Base-by-base conservation (phyloP, 1,140 invertebrate species). In the Lepidurus packardi region DNA sequence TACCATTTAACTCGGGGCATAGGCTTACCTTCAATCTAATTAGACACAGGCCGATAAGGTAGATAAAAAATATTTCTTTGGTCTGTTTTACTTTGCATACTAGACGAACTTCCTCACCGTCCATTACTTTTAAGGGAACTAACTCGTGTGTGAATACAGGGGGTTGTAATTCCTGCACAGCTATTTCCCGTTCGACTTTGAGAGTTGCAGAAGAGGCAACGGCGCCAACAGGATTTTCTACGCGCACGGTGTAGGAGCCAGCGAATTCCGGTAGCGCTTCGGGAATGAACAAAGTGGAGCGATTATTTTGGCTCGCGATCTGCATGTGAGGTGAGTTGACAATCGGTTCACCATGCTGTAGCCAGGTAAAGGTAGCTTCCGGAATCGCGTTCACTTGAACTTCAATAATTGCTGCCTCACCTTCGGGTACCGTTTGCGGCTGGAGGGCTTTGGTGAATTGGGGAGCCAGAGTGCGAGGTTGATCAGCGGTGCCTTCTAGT, bases 291-390 rank as follows among this genome's bases (percentile, higher is more conserved):
- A 98, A 86, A 74, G 92, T 90, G 13, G 94, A 95, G 81, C 89
- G 88, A 82, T 97, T 97, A 44, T 91, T 90, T 83, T 89, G 88
- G 47, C 89, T 90, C 1, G 90, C 89, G 65, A 95, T 90, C 81
- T 90, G 89, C 73, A 92, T 86, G 79, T 91, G 89, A n/a, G 77
- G 47, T 16, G 43, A 78, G 45, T 44, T 34, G 43, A 44, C 42
- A 21, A 79, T 10, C n/a, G 86, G 85, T 73, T 82, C 84, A 76
- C 85, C 85, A 79, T 93, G 90, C 77, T 91, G 88, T 83, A 91
- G 94, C 94, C 94, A 96, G 83, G 93, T 92, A 87, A 96, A 95
- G 25, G 92, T 93, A 34, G 92, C 92, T 73, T 88, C 87, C 13
- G 94, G 94, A 82, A 87, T 89, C 1, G 94, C 93, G 80, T 90